Conservation (phyloP, 2,113 vertebrate genomes). For the Podarcis cretensis region DNA sequence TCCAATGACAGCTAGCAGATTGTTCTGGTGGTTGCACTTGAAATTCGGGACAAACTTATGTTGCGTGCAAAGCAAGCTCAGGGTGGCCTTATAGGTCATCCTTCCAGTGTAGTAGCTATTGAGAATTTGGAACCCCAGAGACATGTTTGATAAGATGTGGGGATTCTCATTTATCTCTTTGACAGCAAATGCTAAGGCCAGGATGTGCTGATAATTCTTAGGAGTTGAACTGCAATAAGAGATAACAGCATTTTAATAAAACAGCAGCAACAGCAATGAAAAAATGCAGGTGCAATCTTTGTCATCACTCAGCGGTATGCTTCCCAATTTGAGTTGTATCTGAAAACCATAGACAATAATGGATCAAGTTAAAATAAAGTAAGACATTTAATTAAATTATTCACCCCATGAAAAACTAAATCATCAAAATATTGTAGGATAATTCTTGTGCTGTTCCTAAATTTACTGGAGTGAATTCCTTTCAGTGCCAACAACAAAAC, state of each 20-base stretch:
- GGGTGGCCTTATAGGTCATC: background rate
- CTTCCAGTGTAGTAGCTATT: background rate
- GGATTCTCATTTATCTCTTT: conserved; percentile 6
- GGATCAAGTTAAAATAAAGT: no score
- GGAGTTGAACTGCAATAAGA: background rate
- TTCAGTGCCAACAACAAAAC: no score
- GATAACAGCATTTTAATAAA: background rate
- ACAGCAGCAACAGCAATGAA: background rate
- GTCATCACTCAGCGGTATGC: no score
- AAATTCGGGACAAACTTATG: background rate
- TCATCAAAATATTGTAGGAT: no score
- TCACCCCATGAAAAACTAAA: no score
- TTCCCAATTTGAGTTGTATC: no score
- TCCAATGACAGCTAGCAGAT: background rate
- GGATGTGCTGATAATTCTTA: background rate
- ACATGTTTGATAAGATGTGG: background rate
- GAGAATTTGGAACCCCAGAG: background rate
- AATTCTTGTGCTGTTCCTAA: no score
- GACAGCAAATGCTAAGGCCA: background rate
- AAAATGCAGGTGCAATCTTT: background rate
- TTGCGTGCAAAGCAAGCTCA: background rate
- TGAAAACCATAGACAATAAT: no score
- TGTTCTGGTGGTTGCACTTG: background rate
- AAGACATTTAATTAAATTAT: no score
- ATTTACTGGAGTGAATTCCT: no score